These are phyloP conservation scores for Eristalis intricaria DNA, from an alignment of 2,888 invertebrate genomes.

Conservation along the genomic window DNA sequence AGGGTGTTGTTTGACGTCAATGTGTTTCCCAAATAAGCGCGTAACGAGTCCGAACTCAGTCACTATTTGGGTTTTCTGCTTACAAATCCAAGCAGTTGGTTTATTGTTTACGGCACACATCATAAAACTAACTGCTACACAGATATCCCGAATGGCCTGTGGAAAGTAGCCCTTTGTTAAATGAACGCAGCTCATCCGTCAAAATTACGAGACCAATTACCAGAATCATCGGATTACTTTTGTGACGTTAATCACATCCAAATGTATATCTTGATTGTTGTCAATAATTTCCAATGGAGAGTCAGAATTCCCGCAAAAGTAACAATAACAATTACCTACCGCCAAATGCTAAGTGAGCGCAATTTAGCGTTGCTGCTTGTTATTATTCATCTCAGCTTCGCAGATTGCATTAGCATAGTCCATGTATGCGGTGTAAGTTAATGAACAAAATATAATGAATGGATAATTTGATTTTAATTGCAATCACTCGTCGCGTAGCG, in stretches of 20 bases:
- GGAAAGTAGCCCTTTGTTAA: background rate
- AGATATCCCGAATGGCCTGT: background rate
- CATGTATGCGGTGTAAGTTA: conserved; percentile 37
- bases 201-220: background rate
- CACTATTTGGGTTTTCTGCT: background rate
- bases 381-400: conserved; percentile 27
- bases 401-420: conserved; percentile 34
- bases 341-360: background rate
- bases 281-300: background rate
- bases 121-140: background rate
- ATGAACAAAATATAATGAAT: conserved; percentile 41
- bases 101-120: background rate
- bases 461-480: conserved; percentile 48
- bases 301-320: background rate
- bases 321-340: background rate
- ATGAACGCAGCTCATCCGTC: background rate
- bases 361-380: background rate
- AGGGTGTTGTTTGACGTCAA: background rate
- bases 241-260: background rate
- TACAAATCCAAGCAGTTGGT: no score
- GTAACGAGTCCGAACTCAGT: background rate
- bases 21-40: background rate
- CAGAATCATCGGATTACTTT: background rate
- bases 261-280: background rate
- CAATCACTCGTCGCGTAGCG: conserved; percentile 12